A percentile compares a stretch with the other conserved stretches of the same genome.
Evolutionary conservation across 1,140 invertebrate genomes (phyloP).

Genomic region (Calycopis cecrops): DNA sequence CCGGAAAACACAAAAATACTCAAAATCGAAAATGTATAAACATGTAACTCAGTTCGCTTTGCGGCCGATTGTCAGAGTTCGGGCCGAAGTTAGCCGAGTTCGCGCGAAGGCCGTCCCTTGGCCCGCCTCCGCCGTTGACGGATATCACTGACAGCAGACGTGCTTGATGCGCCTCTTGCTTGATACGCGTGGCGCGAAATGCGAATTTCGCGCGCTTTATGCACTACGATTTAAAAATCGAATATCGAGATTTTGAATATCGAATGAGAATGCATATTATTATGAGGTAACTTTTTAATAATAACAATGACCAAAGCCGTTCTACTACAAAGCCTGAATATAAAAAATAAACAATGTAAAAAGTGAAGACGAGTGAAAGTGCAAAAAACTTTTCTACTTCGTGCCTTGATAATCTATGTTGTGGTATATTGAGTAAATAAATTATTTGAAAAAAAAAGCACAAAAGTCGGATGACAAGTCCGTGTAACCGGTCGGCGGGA

Average conservation of each 20-base stretch:
- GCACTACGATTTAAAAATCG: conserved; percentile 35
- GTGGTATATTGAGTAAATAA: conserved; percentile 62
- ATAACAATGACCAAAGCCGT: background rate
- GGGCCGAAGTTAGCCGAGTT: conserved; percentile 48
- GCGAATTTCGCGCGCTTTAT: conserved; percentile 25
- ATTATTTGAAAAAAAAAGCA: conserved; percentile 51
- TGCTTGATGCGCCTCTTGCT: conserved; percentile 51
- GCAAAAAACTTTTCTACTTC: background rate
- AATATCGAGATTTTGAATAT: conserved; percentile 34
- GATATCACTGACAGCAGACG: conserved; percentile 55
- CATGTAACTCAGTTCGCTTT: conserved; percentile 65
- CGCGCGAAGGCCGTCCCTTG: conserved; percentile 48
- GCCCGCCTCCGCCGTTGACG: conserved; percentile 50
- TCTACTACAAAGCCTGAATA: background rate
- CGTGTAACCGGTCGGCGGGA: conserved; percentile 52
- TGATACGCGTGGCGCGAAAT: conserved; percentile 49
- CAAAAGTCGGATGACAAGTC: conserved; percentile 50
- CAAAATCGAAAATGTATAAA: conserved; percentile 5
- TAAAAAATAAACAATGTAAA: conserved; percentile 1
- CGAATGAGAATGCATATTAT: conserved; percentile 29
- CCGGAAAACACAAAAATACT: background rate
- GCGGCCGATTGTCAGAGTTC: conserved; percentile 39
- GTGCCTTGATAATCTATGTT: conserved; percentile 22
- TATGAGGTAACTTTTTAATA: conserved; percentile 20
- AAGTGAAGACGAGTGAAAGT: background rate